Conservation (phyloP, 1,140 invertebrate species). For the Ips typographus region DNA sequence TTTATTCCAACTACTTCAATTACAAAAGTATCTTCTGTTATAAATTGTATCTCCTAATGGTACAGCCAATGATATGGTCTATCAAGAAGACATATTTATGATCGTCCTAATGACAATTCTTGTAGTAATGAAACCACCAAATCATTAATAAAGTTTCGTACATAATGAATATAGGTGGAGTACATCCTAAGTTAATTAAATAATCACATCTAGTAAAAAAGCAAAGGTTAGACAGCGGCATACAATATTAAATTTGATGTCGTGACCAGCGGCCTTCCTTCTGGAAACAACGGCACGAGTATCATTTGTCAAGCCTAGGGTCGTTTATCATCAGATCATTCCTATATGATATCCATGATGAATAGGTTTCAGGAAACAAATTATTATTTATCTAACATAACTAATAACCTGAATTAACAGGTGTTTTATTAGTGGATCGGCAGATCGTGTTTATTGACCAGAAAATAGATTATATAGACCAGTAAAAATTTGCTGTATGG, state of each 20-base stretch:
- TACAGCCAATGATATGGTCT: too few relatives aligned
- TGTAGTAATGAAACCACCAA: too few relatives aligned
- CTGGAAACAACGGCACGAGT: conserved; percentile 14
- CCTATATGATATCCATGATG: conserved; percentile 10
- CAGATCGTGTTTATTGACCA: not conserved
- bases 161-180: not conserved
- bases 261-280: conserved; percentile 19
- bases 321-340: conserved; percentile 16
- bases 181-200: conserved; percentile 6
- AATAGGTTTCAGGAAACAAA: conserved; percentile 5
- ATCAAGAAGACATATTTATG: too few relatives aligned
- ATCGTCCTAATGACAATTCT: too few relatives aligned
- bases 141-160: not conserved
- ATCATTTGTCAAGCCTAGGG: conserved; percentile 16
- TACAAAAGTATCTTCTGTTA: too few relatives aligned
- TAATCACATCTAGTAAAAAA: conserved; percentile 13
- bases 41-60: too few relatives aligned
- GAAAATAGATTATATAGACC: not conserved
- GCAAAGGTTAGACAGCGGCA: conserved; percentile 9
- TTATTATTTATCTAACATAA: not conserved
- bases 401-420: not conserved
- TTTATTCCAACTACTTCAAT: too few relatives aligned
- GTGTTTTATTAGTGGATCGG: not conserved
- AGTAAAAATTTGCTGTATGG: too few relatives aligned
- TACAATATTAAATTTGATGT: conserved; percentile 9